Evolutionary conservation across 2,797 vertebrate species (phyloP).

Genomic region (Dryobates pubescens): DNA sequence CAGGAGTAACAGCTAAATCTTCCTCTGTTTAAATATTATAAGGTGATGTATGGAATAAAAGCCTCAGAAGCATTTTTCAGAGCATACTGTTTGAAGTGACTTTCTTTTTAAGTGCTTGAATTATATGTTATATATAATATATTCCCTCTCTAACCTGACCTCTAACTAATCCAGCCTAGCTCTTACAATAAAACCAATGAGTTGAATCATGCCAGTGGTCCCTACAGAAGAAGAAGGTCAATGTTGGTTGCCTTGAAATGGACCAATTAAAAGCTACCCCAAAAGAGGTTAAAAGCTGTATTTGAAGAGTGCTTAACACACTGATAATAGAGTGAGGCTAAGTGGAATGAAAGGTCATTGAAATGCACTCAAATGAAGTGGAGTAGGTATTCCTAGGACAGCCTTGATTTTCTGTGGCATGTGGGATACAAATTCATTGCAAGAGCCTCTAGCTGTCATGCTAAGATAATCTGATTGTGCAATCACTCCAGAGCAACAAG

Average conservation of each 20-base stretch:
- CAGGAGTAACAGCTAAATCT: not conserved
- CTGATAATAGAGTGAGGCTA: not conserved
- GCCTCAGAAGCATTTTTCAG: not conserved
- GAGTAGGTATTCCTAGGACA: not conserved
- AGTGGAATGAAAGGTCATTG: not conserved
- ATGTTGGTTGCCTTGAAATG: not conserved
- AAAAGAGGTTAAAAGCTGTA: not conserved
- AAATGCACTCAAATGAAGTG: not conserved
- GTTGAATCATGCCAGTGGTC: not conserved
- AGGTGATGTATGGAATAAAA: not conserved
- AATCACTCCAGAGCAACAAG: not conserved
- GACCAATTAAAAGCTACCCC: not conserved
- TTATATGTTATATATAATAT: not conserved
- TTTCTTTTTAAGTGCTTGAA: not conserved
- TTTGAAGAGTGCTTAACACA: not conserved
- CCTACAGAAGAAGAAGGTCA: not conserved
- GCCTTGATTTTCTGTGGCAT: not conserved
- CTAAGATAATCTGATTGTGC: not conserved
- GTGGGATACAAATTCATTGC: not conserved
- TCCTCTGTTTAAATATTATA: not conserved
- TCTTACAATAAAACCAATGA: not conserved
- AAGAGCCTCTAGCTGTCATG: not conserved
- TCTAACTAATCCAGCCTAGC: not conserved
- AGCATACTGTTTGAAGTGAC: not conserved
- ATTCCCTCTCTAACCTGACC: not conserved